Conservation (phyloP, 1,140 invertebrate genomes). For the Pemphigus obesinymphae region DNA sequence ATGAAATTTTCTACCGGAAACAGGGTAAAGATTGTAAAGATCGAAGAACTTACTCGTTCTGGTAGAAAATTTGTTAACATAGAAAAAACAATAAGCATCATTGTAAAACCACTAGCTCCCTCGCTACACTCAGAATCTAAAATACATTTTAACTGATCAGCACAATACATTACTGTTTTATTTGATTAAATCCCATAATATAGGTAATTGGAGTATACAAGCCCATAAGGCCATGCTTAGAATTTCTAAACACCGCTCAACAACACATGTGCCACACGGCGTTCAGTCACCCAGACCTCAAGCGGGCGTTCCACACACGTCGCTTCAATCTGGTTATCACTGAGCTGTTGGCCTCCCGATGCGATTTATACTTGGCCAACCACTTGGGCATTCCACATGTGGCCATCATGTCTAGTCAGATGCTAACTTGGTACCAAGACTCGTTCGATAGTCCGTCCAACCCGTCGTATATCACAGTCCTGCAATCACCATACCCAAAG, state of each 20-base stretch:
- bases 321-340: conserved; percentile 46
- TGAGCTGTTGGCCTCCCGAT: conserved; percentile 44
- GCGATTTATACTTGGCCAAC: conserved; percentile 48
- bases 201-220: conserved; percentile 2
- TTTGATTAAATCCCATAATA: neutral
- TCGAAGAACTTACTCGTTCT: too few relatives aligned
- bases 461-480: conserved; percentile 44
- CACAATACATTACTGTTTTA: too few relatives aligned
- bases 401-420: conserved; percentile 49
- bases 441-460: conserved; percentile 47
- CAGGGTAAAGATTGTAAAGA: too few relatives aligned
- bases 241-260: conserved; percentile 7
- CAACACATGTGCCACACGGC: neutral
- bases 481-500: conserved; percentile 28
- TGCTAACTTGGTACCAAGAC: conserved; percentile 51
- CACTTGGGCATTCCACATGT: conserved; percentile 51
- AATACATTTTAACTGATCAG: too few relatives aligned
- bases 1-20: too few relatives aligned
- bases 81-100: too few relatives aligned
- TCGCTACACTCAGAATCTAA: too few relatives aligned
- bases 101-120: too few relatives aligned
- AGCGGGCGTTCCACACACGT: neutral
- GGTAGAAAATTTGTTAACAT: too few relatives aligned
- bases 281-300: neutral
- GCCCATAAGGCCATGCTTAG: neutral